phyloP scores from a whole-genome alignment of 2,797 vertebrate species.

The Acrossocheilus wenchowensis region DNA sequence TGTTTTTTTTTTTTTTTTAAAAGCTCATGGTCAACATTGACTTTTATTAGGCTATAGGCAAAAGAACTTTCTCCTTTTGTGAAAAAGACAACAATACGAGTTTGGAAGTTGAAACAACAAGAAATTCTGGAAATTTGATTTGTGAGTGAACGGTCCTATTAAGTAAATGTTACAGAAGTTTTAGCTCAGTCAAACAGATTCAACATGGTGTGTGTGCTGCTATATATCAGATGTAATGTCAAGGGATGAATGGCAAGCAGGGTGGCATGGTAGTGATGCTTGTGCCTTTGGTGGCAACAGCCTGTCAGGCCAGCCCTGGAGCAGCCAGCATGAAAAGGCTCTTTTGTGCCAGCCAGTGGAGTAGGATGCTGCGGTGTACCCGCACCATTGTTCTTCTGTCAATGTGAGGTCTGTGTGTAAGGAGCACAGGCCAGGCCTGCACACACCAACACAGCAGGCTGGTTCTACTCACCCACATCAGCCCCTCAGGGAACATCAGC shows the following conservation, averaged over 20 bases:
- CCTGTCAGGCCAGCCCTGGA: slow-evolving; percentile 39
- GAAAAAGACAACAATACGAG: not conserved
- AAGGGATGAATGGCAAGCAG: slow-evolving; percentile 7
- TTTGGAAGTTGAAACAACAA: not conserved
- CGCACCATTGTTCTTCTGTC: slow-evolving; percentile 80
- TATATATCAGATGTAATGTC: not conserved
- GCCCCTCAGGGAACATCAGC: not conserved
- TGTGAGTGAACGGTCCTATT: not conserved
- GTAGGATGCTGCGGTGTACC: slow-evolving; percentile 70
- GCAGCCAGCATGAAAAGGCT: slow-evolving; percentile 62
- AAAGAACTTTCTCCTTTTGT: not conserved
- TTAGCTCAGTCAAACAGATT: not conserved
- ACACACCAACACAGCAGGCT: slow-evolving; percentile 40
- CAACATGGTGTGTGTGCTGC: not conserved
- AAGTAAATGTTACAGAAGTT: not conserved
- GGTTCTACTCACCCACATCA: slow-evolving; percentile 45
- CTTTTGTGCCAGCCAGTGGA: slow-evolving; percentile 69
- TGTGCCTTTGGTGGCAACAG: slow-evolving; percentile 49
- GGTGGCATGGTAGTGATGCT: slow-evolving; percentile 41
- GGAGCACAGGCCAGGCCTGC: slow-evolving; percentile 55
- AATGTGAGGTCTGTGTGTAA: slow-evolving; percentile 75
- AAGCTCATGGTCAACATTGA: not conserved
- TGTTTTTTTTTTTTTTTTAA: too few relatives aligned
- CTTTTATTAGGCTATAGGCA: not conserved
- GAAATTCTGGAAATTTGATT: not conserved